phyloP scores from a whole-genome alignment of 1,140 invertebrate genomes.

The Drosophila willistoni region DNA sequence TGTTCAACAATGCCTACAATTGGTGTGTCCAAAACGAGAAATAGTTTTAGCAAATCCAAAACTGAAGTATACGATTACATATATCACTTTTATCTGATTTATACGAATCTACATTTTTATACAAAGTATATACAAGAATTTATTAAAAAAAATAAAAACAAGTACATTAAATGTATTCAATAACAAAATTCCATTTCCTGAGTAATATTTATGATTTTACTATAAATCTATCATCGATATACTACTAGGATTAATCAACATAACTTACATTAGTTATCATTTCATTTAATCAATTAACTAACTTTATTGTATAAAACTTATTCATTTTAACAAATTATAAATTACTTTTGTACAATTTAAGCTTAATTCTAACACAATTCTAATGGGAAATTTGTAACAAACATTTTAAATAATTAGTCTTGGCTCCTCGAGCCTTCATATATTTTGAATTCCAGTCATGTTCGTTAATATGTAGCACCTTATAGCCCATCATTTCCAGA shows the following conservation, averaged over 20 bases:
- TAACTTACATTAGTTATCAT: too few species aligned
- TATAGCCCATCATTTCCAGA: slow-evolving; percentile 86
- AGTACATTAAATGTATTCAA: background rate
- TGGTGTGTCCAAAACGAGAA: slow-evolving; percentile 85
- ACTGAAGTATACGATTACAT: background rate
- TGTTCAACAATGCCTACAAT: slow-evolving; percentile 95
- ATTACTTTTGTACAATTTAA: slow-evolving; percentile 4
- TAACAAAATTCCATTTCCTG: too few species aligned
- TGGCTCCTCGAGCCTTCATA: slow-evolving; percentile 73
- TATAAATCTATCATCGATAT: too few species aligned
- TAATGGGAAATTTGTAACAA: slow-evolving; percentile 67
- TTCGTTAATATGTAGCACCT: slow-evolving; percentile 84
- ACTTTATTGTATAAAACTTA: background rate
- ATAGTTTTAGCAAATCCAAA: background rate
- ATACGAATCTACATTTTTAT: slow-evolving; percentile 2
- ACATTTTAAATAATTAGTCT: slow-evolving; percentile 82
- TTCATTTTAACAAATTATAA: background rate
- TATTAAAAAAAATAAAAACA: background rate
- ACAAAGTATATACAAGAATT: slow-evolving; percentile 2
- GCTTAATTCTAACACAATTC: background rate
- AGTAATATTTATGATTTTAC: too few species aligned
- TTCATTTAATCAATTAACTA: too few species aligned
- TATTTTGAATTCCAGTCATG: slow-evolving; percentile 85
- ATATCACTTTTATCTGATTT: background rate
- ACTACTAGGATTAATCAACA: too few species aligned